phyloP scores from a whole-genome alignment of 2,888 invertebrate genomes.

The Tridacna gigas region DNA sequence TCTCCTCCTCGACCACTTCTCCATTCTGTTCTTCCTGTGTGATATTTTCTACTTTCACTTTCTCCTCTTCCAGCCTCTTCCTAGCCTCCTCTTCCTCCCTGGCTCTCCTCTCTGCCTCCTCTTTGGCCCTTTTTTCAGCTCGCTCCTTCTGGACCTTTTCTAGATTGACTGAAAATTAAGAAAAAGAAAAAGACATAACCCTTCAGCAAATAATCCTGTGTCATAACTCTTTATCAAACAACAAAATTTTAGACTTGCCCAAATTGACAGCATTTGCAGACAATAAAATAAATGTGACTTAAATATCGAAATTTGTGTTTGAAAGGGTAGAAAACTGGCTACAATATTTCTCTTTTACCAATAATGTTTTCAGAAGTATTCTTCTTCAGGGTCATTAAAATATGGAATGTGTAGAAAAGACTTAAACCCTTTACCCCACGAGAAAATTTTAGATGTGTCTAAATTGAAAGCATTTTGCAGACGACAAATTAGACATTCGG shows the following conservation, averaged over 20 bases:
- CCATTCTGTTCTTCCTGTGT: slow-evolving; percentile 33
- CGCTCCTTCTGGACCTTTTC: slow-evolving; percentile 80
- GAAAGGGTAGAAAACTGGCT: not conserved
- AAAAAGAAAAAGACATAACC: not conserved
- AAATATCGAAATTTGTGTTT: no score
- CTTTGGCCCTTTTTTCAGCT: slow-evolving; percentile 74
- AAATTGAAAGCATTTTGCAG: no score
- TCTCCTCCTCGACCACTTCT: slow-evolving; percentile 32
- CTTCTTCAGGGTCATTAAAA: not conserved
- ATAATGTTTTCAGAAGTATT: not conserved
- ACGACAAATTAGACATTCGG: no score
- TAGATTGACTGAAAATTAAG: slow-evolving; percentile 70
- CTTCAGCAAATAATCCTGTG: not conserved
- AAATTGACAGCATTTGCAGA: not conserved
- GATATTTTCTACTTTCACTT: slow-evolving; percentile 55
- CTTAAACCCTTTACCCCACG: not conserved
- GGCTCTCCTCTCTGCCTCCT: slow-evolving; percentile 86
- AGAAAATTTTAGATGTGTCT: no score
- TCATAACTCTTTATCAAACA: not conserved
- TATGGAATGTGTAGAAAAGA: not conserved
- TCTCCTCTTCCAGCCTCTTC: slow-evolving; percentile 85
- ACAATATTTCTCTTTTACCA: not conserved
- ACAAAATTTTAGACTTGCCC: not conserved
- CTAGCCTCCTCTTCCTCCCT: slow-evolving; percentile 88
- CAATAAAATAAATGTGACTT: no score